Base-by-base conservation (phyloP, 2,797 vertebrate species). In the Tapirus indicus region DNA sequence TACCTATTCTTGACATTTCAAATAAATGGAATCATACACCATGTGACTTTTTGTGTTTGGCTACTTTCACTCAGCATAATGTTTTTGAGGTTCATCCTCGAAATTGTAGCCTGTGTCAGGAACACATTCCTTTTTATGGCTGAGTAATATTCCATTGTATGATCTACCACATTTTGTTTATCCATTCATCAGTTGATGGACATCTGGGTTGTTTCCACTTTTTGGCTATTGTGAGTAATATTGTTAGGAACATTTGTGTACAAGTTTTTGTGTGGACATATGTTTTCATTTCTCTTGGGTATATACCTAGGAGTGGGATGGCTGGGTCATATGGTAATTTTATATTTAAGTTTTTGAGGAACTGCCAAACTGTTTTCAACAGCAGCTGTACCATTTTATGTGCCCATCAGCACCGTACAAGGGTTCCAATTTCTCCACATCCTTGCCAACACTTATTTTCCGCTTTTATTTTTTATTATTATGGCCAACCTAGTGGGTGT, bases 141-240 rank as follows among this genome's bases (percentile, higher is more conserved):
- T 32, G 72, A 35, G 1, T 85, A 10, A 29, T 32, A 27, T 7
- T 84, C 71, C 56, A 4, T 7, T 0, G 0, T 0, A 0, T 7
- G 3, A 13, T 1, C 7, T 2, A 7, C 41, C 49, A 21, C 41
- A 6, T 25, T 60, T n/a, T 41, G 3, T 62, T 29, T 10, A 16
- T 25, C 7, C 1, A 0, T 14, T 23, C n/a, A 14, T 25, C 20
- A 2, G 23, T 6, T 9, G 25, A 23, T 41, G 56, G 66, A 9
- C 72, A 1, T 10, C 12, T 16, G 49, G n/a, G 56, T 5, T 25
- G 27, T 64, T 74, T 27, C 62, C 4, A 4, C n/a, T 18, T 25
- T 20, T 0, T 1, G n/a, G n/a, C 58, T 2, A 1, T 17, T 20
- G 13, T 25, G 66, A 44, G 20, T 25, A 21, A 35, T 21, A 8